Conservation (phyloP, 1,140 invertebrate genomes). For the Polyergus mexicanus region DNA sequence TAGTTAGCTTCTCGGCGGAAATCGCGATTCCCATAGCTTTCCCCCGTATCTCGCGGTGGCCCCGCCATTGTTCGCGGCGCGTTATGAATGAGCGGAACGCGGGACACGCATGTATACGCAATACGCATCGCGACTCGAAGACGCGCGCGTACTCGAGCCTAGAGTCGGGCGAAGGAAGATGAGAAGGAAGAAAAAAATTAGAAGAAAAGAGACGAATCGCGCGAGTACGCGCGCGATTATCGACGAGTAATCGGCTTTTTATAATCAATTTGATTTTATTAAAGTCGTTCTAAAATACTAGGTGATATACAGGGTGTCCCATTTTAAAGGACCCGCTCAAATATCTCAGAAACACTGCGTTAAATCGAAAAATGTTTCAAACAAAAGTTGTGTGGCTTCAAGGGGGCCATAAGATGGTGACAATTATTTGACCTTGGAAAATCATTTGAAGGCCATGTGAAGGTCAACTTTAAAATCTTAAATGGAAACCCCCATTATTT, state of each 20-base stretch:
- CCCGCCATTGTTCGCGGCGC: constrained; percentile 72
- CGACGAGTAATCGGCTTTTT: not conserved
- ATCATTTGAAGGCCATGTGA: no score
- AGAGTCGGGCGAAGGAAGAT: not conserved
- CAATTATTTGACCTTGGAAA: no score
- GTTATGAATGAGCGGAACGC: constrained; percentile 73
- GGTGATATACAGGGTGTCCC: no score
- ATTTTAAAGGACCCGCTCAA: no score
- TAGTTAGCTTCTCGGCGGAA: constrained; percentile 74
- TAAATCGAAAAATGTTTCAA: no score
- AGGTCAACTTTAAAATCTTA: no score
- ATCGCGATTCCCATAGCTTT: constrained; percentile 80
- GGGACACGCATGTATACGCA: constrained; percentile 24
- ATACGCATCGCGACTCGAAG: constrained; percentile 29
- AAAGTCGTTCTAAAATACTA: not conserved
- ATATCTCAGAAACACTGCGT: no score
- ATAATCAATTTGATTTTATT: not conserved
- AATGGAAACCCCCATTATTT: no score
- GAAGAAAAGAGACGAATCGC: not conserved
- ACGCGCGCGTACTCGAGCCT: constrained; percentile 22
- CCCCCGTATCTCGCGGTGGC: constrained; percentile 67
- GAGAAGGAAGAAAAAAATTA: not conserved
- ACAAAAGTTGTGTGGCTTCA: no score
- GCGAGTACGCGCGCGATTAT: constrained; percentile 29
- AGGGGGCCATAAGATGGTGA: no score